Conservation (phyloP, 2,888 invertebrate species). For the Stegana nigrithorax region DNA sequence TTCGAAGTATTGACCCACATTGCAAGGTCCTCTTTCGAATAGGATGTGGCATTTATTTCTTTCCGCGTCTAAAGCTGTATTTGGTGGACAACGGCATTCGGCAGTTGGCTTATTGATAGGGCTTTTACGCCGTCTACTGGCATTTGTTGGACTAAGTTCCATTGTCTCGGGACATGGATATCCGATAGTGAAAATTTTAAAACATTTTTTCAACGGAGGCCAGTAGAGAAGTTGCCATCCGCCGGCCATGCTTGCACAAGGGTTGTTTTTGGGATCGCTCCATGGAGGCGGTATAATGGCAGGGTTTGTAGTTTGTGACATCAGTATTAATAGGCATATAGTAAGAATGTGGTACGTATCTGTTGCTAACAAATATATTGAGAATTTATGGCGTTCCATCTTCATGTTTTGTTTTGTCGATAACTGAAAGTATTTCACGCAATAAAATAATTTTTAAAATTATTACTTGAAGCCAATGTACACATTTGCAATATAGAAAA, state of each 20-base stretch:
- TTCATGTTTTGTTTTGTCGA: no score
- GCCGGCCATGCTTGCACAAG: conserved; percentile 82
- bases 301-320: no score
- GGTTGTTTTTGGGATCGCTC: conserved; percentile 85
- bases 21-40: conserved; percentile 81
- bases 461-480: no score
- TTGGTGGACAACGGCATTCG: conserved; percentile 86
- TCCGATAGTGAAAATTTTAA: conserved; percentile 87
- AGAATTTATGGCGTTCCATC: no score
- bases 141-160: conserved; percentile 78
- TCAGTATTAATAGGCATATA: no score
- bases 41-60: conserved; percentile 80
- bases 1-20: conserved; percentile 79
- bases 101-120: conserved; percentile 74
- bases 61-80: conserved; percentile 78
- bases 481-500: no score
- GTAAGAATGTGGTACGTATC: no score
- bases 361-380: no score
- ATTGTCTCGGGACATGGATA: conserved; percentile 87
- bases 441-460: no score
- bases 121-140: conserved; percentile 52
- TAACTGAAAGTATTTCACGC: no score
- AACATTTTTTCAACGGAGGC: conserved; percentile 86
- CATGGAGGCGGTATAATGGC: conserved; percentile 85
- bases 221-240: conserved; percentile 90